phyloP scores from a whole-genome alignment of 30 jellyfish, hydroid and myxozoan species.

The Pelagia noctiluca region DNA sequence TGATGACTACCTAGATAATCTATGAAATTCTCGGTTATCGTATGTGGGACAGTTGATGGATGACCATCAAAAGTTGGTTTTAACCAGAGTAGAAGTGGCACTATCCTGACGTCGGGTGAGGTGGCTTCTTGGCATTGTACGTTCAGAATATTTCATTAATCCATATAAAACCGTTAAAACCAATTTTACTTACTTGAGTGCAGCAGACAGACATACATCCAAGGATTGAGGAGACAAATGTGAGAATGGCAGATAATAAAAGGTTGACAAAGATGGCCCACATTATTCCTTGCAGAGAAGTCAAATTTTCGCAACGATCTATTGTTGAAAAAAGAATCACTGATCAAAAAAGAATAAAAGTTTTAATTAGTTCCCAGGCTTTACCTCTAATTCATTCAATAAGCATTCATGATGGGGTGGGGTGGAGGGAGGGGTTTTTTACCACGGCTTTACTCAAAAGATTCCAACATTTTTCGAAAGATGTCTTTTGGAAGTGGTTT shows the following conservation, averaged over 20 bases:
- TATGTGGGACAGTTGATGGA: too few relatives aligned
- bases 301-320: slow-evolving; percentile 43
- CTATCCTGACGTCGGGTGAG: too few relatives aligned
- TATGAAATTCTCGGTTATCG: too few relatives aligned
- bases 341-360: not conserved
- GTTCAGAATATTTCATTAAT: not conserved
- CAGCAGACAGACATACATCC: slow-evolving; percentile 89
- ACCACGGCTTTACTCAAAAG: too few relatives aligned
- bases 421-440: too few relatives aligned
- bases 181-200: slow-evolving; percentile 29
- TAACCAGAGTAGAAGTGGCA: too few relatives aligned
- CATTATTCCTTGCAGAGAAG: not conserved
- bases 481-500: too few relatives aligned
- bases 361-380: not conserved
- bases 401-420: not conserved
- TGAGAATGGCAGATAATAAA: slow-evolving; percentile 62
- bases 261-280: slow-evolving; percentile 46
- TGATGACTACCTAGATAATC: too few relatives aligned
- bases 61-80: too few relatives aligned
- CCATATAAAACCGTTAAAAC: not conserved
- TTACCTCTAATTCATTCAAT: not conserved
- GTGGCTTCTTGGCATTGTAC: too few relatives aligned
- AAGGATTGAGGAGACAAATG: slow-evolving; percentile 80
- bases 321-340: not conserved
- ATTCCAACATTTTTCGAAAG: not conserved